Conservation (phyloP, 2,113 vertebrate species). For the Festucalex cinctus region DNA sequence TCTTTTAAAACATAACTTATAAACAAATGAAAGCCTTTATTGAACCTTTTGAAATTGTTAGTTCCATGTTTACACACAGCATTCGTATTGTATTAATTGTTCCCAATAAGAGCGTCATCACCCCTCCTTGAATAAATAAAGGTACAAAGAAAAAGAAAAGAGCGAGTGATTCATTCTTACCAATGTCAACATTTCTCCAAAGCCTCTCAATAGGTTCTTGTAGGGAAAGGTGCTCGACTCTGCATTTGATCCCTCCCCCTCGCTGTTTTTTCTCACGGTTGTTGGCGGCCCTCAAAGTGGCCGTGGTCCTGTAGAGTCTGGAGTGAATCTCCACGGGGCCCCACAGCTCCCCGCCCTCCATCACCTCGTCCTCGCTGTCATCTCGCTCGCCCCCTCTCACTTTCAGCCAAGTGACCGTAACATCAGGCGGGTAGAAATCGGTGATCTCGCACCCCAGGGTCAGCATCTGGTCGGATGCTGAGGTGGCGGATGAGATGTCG, state of each 20-base stretch:
- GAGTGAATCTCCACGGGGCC: conserved; percentile 65
- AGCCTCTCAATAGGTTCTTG: conserved; percentile 62
- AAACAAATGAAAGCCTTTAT: no score
- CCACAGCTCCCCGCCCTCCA: conserved; percentile 65
- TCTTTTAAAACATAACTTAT: no score
- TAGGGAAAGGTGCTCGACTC: conserved; percentile 70
- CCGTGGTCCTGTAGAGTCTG: conserved; percentile 58
- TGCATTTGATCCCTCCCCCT: conserved; percentile 60
- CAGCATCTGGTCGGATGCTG: conserved; percentile 21
- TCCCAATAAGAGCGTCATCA: neutral
- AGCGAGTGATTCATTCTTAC: conserved; percentile 40
- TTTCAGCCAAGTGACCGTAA: conserved; percentile 70
- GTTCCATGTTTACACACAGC: no score
- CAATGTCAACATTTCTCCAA: conserved; percentile 58
- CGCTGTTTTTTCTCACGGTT: conserved; percentile 37
- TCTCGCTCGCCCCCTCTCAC: conserved; percentile 52
- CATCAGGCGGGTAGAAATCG: conserved; percentile 68
- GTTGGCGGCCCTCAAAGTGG: conserved; percentile 43
- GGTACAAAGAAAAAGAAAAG: no score
- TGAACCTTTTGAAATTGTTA: no score
- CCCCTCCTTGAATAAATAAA: neutral
- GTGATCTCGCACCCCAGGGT: conserved; percentile 70
- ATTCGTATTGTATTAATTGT: no score
- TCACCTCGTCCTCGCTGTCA: conserved; percentile 58
- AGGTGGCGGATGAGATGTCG: conserved; percentile 50